These are phyloP conservation scores for Pangasianodon hypophthalmus DNA, from an alignment of 2,113 vertebrate species.

Conservation along the genomic window DNA sequence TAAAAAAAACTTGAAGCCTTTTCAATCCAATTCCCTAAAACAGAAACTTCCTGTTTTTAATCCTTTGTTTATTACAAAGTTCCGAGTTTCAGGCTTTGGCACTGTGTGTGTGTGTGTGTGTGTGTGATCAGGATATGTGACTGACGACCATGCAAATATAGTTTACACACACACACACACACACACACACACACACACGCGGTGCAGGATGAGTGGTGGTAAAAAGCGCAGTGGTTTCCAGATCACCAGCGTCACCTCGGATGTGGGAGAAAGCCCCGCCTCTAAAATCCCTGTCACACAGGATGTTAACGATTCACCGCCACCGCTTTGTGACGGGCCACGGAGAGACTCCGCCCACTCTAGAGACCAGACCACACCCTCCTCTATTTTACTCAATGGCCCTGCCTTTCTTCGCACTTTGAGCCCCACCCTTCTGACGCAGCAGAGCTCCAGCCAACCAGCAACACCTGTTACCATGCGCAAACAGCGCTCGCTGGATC, in stretches of 20 bases:
- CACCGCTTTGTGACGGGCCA: not conserved
- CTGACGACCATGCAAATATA: conserved; percentile 8
- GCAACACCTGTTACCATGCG: conserved; percentile 61
- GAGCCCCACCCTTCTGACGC: conserved; percentile 23
- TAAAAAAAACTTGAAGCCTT: not conserved
- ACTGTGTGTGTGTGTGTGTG: not conserved
- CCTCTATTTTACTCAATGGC: conserved; percentile 49
- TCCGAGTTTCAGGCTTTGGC: not conserved
- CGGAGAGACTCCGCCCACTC: not conserved
- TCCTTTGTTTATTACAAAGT: not conserved
- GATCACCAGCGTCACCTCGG: conserved; percentile 87
- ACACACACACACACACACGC: not conserved
- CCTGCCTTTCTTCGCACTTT: conserved; percentile 34
- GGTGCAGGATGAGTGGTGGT: conserved; percentile 74
- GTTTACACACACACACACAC: not conserved
- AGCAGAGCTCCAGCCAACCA: conserved; percentile 69
- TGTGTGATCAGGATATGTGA: not conserved
- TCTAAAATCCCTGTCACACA: conserved; percentile 29
- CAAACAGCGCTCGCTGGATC: conserved; percentile 58
- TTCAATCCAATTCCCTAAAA: not conserved
- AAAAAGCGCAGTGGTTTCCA: conserved; percentile 87
- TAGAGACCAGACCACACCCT: not conserved
- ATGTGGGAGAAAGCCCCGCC: conserved; percentile 51
- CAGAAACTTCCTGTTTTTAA: not conserved
- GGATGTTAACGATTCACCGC: not conserved